Conservation (phyloP, 1,140 invertebrate species). For the Drosophila repletoides region DNA sequence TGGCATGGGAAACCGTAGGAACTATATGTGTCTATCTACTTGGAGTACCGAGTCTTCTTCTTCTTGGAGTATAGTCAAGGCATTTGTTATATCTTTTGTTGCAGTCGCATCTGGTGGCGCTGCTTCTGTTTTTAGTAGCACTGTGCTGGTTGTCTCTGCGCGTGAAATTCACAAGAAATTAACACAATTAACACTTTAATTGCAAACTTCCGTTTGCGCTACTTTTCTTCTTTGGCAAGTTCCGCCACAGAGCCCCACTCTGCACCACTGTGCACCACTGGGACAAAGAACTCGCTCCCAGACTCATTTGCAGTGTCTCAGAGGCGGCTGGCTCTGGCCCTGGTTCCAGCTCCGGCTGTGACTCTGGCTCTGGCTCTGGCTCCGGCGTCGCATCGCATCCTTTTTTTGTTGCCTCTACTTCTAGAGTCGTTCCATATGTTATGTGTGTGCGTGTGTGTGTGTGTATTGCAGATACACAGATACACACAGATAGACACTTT, state of each 20-base stretch:
- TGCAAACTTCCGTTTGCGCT: conserved; percentile 72
- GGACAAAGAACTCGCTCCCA: conserved; percentile 43
- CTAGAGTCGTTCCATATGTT: neutral
- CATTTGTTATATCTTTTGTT: conserved; percentile 17
- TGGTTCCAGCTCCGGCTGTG: neutral
- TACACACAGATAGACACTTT: conserved; percentile 11
- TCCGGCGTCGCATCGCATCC: conserved; percentile 39
- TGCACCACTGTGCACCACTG: too few relatives aligned
- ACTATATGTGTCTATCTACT: too few relatives aligned
- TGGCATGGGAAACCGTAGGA: too few relatives aligned
- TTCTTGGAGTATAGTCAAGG: neutral
- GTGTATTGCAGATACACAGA: conserved; percentile 29
- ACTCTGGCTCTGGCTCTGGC: neutral
- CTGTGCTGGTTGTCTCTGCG: conserved; percentile 29
- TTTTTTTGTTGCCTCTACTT: conserved; percentile 39
- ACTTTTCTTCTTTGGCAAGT: conserved; percentile 64
- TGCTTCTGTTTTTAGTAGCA: conserved; percentile 5
- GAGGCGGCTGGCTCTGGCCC: too few relatives aligned
- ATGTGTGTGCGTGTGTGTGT: conserved; percentile 14
- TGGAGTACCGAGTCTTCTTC: neutral
- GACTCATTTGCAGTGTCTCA: conserved; percentile 34
- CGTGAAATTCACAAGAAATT: conserved; percentile 72
- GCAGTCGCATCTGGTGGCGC: conserved; percentile 1
- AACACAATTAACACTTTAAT: conserved; percentile 80
- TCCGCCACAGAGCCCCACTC: conserved; percentile 36